Evolutionary conservation across 2,888 invertebrate genomes (phyloP), one percentile per base, ranked within the genome.

Genomic region (Drosophila yooni): DNA sequence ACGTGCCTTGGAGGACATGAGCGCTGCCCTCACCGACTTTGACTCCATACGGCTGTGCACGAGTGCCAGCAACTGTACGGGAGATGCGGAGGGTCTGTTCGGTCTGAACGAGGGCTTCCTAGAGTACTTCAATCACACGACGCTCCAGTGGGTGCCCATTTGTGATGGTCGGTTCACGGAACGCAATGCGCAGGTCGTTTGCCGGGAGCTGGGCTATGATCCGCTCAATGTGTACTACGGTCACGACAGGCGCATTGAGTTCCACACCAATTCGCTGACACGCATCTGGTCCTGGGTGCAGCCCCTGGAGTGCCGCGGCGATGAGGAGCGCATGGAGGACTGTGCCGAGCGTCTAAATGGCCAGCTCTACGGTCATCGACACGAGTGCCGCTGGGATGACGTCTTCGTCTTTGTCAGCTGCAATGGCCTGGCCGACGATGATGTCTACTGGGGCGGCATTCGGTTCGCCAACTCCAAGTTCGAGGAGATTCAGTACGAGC

Each of bases 131-230:
- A 99, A 99, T 91, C 95, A 95, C 81, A 99, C 99, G 2, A 98
- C 99, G 0, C 94, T 98, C 25, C 99, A 99, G 91, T 99, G 99
- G 98, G 97, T 99, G 40, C 98, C 99, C 0, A 96, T 99, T 94
- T 99, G 99, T 93, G 99, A 99, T 93, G 95, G 95, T 52, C 95
- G 98, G 70, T 99, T 99, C 92, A 99, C 99, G 0, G 98, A 99
- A 92, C 95, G 99, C 86, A 99, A 99, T 92, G 99, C 98, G 6
- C 97, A 98, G 94, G 99, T 99, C 0, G 98, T 99, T 0, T 99
- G 99, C 91, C 95, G 98, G 29, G 98, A 99, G 92, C 93, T 99
- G 52, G 98, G 98, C 11, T 96, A 96, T 89, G 97, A 98, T 92
- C 96, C 97, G 0, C 94, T 98, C 34, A 98, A 98, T 92, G 96